These are phyloP conservation scores for Chalcosyrphus nemorum DNA, from an alignment of 2,888 invertebrate genomes.

Conservation along the genomic window DNA sequence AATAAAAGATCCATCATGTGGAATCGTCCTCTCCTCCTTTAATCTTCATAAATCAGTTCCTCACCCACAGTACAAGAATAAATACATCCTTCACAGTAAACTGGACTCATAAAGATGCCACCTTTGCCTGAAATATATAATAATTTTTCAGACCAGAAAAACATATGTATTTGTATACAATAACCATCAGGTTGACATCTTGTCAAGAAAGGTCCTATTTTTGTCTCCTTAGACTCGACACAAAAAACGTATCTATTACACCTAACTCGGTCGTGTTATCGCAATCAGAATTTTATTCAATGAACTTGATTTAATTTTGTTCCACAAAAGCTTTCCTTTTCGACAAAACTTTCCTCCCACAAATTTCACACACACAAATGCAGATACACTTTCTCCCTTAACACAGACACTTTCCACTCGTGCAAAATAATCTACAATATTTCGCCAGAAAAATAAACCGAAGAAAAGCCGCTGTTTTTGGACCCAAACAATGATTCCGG, in stretches of 20 bases:
- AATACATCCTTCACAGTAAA: neutral
- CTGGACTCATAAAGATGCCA: neutral
- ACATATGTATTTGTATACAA: no score
- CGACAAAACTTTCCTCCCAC: slow-evolving; percentile 39
- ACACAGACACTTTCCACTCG: slow-evolving; percentile 43
- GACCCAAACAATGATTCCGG: slow-evolving; percentile 57
- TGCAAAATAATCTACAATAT: slow-evolving; percentile 23
- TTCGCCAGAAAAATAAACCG: neutral
- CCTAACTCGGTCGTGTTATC: neutral
- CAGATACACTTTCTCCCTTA: neutral
- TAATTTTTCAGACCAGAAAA: no score
- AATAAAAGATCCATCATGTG: neutral
- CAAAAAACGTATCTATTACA: neutral
- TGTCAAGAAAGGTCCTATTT: slow-evolving; percentile 11
- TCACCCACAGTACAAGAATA: neutral
- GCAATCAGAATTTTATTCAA: slow-evolving; percentile 13
- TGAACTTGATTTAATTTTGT: slow-evolving; percentile 27
- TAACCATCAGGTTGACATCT: neutral
- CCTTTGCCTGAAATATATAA: neutral
- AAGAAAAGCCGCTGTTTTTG: slow-evolving; percentile 30
- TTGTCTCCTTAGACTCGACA: neutral
- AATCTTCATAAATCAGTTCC: neutral
- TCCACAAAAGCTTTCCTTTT: slow-evolving; percentile 60
- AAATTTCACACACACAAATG: neutral
- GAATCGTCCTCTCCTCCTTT: neutral